Conservation (phyloP, 2,888 invertebrate genomes). For the Sericinus montela region DNA sequence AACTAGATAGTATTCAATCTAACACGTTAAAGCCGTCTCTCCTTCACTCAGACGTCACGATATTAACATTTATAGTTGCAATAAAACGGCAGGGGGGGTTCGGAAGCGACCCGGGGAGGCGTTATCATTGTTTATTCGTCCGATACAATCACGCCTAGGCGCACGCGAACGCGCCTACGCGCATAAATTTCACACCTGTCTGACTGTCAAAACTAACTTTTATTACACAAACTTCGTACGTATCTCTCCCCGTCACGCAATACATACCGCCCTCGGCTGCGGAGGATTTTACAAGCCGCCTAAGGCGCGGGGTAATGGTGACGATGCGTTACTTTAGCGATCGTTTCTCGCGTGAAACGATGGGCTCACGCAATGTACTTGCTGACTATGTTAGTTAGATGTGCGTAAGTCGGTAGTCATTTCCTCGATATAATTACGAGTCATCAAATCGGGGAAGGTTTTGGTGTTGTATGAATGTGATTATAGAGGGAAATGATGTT, state of each 20-base stretch:
- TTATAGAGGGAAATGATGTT: neutral
- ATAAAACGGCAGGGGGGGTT: neutral
- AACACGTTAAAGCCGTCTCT: neutral
- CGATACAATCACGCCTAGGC: neutral
- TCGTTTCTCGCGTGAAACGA: neutral
- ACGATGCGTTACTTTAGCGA: constrained; percentile 1
- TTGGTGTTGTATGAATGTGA: neutral
- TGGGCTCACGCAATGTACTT: constrained; percentile 9
- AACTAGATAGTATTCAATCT: neutral
- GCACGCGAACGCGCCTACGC: constrained; percentile 8
- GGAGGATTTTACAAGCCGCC: neutral
- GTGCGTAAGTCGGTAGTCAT: constrained; percentile 9
- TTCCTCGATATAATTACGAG: constrained; percentile 10
- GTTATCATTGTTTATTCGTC: neutral
- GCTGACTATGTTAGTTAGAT: neutral
- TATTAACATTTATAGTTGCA: neutral
- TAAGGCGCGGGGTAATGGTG: constrained; percentile 13
- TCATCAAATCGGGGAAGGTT: neutral
- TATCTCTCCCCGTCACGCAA: neutral
- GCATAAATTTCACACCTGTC: constrained; percentile 17
- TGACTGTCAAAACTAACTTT: neutral
- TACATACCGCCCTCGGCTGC: constrained; percentile 4
- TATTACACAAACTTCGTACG: neutral
- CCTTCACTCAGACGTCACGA: neutral
- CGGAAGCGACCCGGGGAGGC: neutral